Evolutionary conservation across 2,113 vertebrate genomes (phyloP), one percentile per base, ranked within the genome.

Genomic region (Channa argus): DNA sequence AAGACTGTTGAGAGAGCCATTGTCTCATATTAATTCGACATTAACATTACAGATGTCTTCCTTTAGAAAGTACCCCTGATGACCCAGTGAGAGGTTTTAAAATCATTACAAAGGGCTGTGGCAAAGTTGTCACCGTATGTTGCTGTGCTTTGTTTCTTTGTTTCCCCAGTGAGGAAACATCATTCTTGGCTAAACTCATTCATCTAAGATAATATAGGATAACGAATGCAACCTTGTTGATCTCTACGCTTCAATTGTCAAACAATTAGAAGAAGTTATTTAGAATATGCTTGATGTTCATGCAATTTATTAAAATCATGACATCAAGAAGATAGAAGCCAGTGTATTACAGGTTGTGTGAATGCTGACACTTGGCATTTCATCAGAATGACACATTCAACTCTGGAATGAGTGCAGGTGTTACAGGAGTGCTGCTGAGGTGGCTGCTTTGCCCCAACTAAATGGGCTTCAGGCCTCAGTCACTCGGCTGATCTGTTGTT

Each of bases 231-330:
- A 86, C 63, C 67, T 79, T 36, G 46, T 24, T 13, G 43, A 64
- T 71, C 77, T 83, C 88, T 79, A 82, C 52, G 53, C 6, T 4
- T 80, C 88, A 85, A 88, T 89, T 80, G 71, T 76, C 5, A 80
- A 87, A 92, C 89, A 90, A 90, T 92, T 86, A 90, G 81, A 64
- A 38, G 38, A 66, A 39, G 62, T 24, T 24, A 24, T 24, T 24
- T 24, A 24, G 24, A 24, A 24, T 60, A 15, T 14, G 34, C 55
- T 68, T 71, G 39, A 86, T 91, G 83, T 89, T 89, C 75, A 89
- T 10, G 46, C 71, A 71, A 67, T 79, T 79, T 79, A 87, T 91
- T 63, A 83, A 74, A 74, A 77, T 69, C 55, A 70, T 67, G 52
- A 76, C 74, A 74, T 65, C 4, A 41, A 77, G 58, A 63, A 53